These are phyloP conservation scores for Microplitis manilae DNA, from an alignment of 2,888 invertebrate species.

Conservation along the genomic window DNA sequence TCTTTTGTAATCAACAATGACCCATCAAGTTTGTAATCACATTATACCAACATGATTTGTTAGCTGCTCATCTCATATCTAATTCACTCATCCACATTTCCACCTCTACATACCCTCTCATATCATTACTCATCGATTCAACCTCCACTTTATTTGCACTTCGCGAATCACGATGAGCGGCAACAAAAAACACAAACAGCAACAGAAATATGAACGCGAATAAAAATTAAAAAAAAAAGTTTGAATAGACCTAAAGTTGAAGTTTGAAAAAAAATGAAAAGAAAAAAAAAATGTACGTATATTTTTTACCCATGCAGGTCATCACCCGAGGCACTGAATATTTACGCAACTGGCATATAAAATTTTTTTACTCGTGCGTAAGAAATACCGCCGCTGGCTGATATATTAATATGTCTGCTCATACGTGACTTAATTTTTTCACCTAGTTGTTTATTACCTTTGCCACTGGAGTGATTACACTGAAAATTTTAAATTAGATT, in stretches of 20 bases:
- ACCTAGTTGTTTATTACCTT: too few relatives aligned
- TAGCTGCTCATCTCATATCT: slow-evolving; percentile 30
- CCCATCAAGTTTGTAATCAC: slow-evolving; percentile 5
- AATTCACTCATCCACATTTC: slow-evolving; percentile 24
- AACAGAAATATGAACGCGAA: too few relatives aligned
- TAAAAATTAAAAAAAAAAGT: too few relatives aligned
- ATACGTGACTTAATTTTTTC: background rate
- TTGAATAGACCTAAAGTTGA: too few relatives aligned
- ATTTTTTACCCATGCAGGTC: background rate
- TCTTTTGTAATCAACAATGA: background rate
- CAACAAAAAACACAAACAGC: too few relatives aligned
- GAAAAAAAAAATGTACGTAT: background rate
- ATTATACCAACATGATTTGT: background rate
- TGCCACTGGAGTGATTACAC: too few relatives aligned
- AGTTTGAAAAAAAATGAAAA: background rate
- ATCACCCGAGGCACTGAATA: background rate
- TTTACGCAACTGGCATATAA: background rate
- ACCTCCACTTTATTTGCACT: background rate
- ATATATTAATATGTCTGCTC: background rate
- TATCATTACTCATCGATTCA: slow-evolving; percentile 14
- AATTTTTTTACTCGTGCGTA: background rate
- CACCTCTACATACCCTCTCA: background rate
- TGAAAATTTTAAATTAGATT: too few relatives aligned
- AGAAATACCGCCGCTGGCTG: background rate
- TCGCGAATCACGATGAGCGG: background rate